Evolutionary conservation across 2,113 vertebrate species (phyloP).

Genomic region (Podiceps cristatus): DNA sequence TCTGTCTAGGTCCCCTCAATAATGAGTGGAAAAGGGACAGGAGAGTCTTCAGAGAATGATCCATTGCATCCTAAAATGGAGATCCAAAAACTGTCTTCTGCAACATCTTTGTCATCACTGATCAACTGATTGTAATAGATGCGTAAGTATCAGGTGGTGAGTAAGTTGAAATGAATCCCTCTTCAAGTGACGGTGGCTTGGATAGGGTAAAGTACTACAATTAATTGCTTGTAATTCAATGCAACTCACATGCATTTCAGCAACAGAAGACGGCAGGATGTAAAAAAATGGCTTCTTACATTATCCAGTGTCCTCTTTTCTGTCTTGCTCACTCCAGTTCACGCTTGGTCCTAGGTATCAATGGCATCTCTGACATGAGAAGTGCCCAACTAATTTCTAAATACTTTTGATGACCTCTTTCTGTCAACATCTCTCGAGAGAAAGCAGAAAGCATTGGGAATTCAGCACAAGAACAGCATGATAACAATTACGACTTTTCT

Average conservation of each 20-base stretch:
- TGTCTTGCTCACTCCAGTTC: neutral
- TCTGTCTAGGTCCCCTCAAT: neutral
- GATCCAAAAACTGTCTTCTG: neutral
- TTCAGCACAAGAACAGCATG: neutral
- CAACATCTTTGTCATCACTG: neutral
- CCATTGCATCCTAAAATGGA: neutral
- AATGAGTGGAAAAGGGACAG: neutral
- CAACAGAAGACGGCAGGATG: neutral
- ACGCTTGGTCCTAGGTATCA: neutral
- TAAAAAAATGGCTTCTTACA: neutral
- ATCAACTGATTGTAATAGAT: neutral
- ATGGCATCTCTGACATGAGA: neutral
- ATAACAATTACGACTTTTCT: neutral
- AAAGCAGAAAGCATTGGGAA: neutral
- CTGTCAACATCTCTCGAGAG: neutral
- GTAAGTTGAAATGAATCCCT: neutral
- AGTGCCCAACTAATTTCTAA: neutral
- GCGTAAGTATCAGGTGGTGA: neutral
- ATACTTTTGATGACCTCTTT: neutral
- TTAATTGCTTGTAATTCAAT: neutral
- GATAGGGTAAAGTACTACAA: neutral
- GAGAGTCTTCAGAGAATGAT: neutral
- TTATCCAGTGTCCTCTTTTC: neutral
- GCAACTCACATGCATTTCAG: neutral
- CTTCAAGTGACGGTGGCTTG: neutral